Evolutionary conservation across 2,888 invertebrate genomes (phyloP).

Genomic region (Dasysyrphus albostriatus): DNA sequence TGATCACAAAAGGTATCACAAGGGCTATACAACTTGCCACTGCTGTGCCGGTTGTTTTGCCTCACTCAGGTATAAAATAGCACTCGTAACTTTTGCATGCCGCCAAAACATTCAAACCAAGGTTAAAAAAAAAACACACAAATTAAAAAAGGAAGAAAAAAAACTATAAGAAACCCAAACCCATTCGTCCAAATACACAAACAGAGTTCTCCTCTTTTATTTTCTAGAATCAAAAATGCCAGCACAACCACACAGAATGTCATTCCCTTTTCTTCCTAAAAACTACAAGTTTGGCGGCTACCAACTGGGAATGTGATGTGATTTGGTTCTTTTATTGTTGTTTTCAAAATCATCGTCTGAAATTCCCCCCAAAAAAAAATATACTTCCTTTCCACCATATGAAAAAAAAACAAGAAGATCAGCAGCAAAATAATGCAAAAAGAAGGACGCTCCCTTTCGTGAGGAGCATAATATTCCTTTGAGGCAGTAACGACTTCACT

Average conservation of each 20-base stretch:
- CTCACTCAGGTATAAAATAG: conserved; percentile 13
- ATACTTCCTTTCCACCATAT: conserved; percentile 14
- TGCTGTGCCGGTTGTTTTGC: conserved; percentile 1
- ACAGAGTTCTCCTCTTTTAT: neutral
- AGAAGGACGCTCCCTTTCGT: neutral
- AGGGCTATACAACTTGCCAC: conserved; percentile 14
- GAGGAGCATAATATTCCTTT: conserved; percentile 44
- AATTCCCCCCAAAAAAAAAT: conserved; percentile 37
- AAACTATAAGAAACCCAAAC: conserved; percentile 17
- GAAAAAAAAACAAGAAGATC: neutral
- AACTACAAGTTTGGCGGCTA: conserved; percentile 10
- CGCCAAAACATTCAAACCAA: conserved; percentile 58
- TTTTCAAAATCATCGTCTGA: conserved; percentile 41
- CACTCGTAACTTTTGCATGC: conserved; percentile 52
- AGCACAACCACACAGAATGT: conserved; percentile 35
- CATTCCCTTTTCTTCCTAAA: conserved; percentile 38
- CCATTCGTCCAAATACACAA: conserved; percentile 31
- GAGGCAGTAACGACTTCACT: conserved; percentile 50
- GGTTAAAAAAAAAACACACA: conserved; percentile 27
- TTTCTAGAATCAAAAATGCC: neutral
- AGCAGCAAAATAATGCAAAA: conserved; percentile 29
- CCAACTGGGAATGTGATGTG: conserved; percentile 48
- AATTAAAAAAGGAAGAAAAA: conserved; percentile 5
- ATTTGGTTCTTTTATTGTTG: conserved; percentile 50
- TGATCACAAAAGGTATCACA: conserved; percentile 31